phyloP scores from a whole-genome alignment of 2,113 vertebrate species.

The Scopus umbretta region DNA sequence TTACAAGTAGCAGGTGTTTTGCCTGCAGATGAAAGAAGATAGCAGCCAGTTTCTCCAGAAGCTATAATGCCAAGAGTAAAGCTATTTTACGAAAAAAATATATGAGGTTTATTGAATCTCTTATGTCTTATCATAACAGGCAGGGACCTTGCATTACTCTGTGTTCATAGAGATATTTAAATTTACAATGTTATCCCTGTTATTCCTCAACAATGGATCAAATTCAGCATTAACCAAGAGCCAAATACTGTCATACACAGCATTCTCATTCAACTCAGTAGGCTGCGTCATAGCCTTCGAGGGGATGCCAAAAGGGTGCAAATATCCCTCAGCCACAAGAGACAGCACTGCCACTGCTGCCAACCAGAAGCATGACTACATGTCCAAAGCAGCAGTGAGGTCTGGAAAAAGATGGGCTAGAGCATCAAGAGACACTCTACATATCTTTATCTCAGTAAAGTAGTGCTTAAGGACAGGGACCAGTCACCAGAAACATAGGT shows the following conservation, averaged over 20 bases:
- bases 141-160: background rate
- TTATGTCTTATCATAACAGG: background rate
- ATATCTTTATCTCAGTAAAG: background rate
- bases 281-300: background rate
- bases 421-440: background rate
- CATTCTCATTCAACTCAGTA: background rate
- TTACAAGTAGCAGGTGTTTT: constrained; percentile 42
- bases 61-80: background rate
- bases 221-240: background rate
- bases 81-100: background rate
- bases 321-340: background rate
- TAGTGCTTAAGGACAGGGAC: background rate
- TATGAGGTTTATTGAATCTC: background rate
- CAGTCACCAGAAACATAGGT: background rate
- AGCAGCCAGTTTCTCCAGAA: constrained; percentile 7
- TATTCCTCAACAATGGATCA: background rate
- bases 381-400: background rate
- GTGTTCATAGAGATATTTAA: background rate
- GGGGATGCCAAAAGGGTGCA: background rate
- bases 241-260: background rate
- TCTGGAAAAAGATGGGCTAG: background rate
- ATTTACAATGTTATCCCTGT: background rate
- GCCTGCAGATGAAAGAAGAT: constrained; percentile 27
- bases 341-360: background rate
- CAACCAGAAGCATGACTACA: background rate